Percentiles rank a stretch among this genome's conserved stretches.
Conservation (phyloP, 2,797 vertebrate genomes). For the Notolepis coatsorum region DNA sequence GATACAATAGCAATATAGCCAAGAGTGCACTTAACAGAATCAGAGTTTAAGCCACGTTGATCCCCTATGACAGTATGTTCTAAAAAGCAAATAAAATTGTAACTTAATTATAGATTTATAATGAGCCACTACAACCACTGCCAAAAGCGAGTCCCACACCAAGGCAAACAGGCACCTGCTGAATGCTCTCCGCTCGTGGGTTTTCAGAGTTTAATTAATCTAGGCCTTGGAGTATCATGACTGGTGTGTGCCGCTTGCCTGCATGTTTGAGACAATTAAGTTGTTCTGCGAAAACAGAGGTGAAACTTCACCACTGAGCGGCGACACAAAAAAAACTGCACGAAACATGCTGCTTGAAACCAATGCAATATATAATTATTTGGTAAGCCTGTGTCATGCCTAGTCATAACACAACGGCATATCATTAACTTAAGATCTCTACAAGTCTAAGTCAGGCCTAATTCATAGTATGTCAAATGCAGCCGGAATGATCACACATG, state of each 20-base stretch:
- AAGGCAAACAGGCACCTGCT: constrained; percentile 83
- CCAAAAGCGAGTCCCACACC: constrained; percentile 81
- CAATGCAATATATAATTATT: constrained; percentile 42
- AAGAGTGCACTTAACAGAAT: constrained; percentile 66
- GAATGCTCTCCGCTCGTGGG: constrained; percentile 80
- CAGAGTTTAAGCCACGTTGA: constrained; percentile 66
- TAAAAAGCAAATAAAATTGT: constrained; percentile 77
- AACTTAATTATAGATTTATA: constrained; percentile 84
- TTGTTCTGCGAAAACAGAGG: constrained; percentile 79
- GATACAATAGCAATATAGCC: constrained; percentile 52
- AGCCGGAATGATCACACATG: too few species aligned
- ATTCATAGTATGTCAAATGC: too few species aligned
- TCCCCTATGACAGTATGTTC: constrained; percentile 58
- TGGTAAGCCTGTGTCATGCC: constrained; percentile 22
- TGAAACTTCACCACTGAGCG: constrained; percentile 73
- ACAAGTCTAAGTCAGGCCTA: background rate
- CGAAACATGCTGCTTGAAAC: constrained; percentile 43
- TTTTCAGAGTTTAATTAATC: constrained; percentile 87
- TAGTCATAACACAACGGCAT: constrained; percentile 7
- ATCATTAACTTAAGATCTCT: constrained; percentile 10
- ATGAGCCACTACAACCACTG: constrained; percentile 77
- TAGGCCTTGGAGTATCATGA: constrained; percentile 85
- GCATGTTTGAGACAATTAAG: constrained; percentile 84
- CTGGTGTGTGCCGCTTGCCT: constrained; percentile 72
- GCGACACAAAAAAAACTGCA: constrained; percentile 56